Evolutionary conservation across 2,888 invertebrate genomes (phyloP).

Genomic region (Parnassius glacialis): DNA sequence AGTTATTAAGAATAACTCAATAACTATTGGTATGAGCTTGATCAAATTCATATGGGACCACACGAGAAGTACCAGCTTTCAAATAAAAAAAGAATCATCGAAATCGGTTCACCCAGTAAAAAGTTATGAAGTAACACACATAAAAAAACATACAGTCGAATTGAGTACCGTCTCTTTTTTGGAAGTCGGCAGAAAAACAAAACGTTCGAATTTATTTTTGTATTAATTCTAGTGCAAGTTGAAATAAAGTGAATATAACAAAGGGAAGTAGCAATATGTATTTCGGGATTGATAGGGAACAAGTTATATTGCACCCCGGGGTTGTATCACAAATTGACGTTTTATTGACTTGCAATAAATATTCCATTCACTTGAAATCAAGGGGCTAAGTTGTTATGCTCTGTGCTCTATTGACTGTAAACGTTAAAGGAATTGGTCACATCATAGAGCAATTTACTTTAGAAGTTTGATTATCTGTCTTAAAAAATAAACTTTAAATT

Average conservation of each 20-base stretch:
- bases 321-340: conserved; percentile 28
- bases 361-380: conserved; percentile 25
- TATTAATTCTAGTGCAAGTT: conserved; percentile 6
- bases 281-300: conserved; percentile 23
- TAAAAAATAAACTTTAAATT: too few relatives aligned
- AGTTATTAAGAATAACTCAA: too few relatives aligned
- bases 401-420: conserved; percentile 3
- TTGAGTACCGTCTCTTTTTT: too few relatives aligned
- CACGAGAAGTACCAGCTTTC: too few relatives aligned
- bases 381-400: conserved; percentile 18
- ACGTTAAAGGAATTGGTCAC: conserved; percentile 3
- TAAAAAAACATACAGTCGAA: too few relatives aligned
- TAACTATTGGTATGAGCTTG: too few relatives aligned
- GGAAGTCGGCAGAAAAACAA: too few relatives aligned
- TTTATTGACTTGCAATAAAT: conserved; percentile 30
- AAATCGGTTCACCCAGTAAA: too few relatives aligned
- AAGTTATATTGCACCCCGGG: conserved; percentile 28
- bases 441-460: not conserved
- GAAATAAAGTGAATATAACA: conserved; percentile 19
- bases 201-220: conserved; percentile 6
- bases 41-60: too few relatives aligned
- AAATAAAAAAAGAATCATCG: too few relatives aligned
- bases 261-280: conserved; percentile 22
- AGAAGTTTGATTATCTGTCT: not conserved
- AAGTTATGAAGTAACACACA: too few relatives aligned